These are phyloP conservation scores for Hetaerina americana DNA, from an alignment of 1,140 invertebrate species.

Conservation along the genomic window DNA sequence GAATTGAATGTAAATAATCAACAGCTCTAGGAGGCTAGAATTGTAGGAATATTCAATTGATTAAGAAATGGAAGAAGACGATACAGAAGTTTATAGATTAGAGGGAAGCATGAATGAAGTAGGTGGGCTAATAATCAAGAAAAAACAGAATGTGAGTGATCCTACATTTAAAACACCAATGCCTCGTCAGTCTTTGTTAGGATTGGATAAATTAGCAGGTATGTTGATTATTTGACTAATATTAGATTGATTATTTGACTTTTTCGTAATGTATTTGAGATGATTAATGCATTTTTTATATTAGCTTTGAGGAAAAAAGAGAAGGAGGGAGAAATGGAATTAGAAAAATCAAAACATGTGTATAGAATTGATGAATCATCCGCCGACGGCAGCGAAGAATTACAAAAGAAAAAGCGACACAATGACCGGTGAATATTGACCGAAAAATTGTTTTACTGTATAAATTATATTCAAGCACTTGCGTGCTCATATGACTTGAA, in stretches of 20 bases:
- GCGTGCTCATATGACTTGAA: too few species aligned
- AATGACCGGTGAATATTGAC: constrained; percentile 5
- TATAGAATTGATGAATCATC: constrained; percentile 12
- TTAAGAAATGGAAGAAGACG: constrained; percentile 28
- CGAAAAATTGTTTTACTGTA: too few species aligned
- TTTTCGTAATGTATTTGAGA: constrained; percentile 3
- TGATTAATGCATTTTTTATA: constrained; percentile 12
- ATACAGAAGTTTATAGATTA: constrained; percentile 57
- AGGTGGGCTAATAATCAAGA: constrained; percentile 75
- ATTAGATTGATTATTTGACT: neutral
- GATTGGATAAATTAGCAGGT: constrained; percentile 73
- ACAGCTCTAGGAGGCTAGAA: too few species aligned
- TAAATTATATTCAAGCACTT: too few species aligned
- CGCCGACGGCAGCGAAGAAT: neutral
- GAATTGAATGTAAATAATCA: too few species aligned
- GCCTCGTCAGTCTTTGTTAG: constrained; percentile 58
- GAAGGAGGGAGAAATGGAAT: constrained; percentile 4
- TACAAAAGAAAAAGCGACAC: neutral
- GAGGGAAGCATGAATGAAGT: constrained; percentile 60
- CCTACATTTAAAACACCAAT: constrained; percentile 60
- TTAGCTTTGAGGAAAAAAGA: constrained; percentile 14
- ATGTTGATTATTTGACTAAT: constrained; percentile 8
- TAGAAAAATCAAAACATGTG: neutral
- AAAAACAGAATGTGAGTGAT: constrained; percentile 43
- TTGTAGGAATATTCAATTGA: too few species aligned